A percentile compares a stretch with the other conserved stretches of the same genome.
Evolutionary conservation across 2,113 vertebrate genomes (phyloP).

Genomic region (Mustelus asterias): DNA sequence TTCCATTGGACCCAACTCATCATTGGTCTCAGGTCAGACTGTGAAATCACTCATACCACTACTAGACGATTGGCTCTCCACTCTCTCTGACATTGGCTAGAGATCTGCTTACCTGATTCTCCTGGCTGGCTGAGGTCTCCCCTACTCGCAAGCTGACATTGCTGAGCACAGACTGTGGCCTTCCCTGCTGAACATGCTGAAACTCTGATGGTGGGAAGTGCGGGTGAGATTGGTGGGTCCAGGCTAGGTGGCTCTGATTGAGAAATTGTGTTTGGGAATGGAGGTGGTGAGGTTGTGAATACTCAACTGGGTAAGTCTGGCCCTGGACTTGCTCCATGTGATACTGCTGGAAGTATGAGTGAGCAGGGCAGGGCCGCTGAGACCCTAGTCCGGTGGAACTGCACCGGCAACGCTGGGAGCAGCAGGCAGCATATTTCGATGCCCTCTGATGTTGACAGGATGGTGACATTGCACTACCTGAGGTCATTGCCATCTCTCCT

Average conservation of each 20-base stretch:
- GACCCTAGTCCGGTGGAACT: conserved; percentile 9
- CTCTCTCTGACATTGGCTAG: neutral
- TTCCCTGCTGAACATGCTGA: neutral
- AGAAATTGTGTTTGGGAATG: conserved; percentile 26
- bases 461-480: too few relatives aligned
- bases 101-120: neutral
- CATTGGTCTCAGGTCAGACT: too few relatives aligned
- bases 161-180: neutral
- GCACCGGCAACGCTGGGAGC: conserved; percentile 14
- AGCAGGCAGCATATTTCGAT: conserved; percentile 14
- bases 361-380: neutral
- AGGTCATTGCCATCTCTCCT: neutral
- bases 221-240: neutral
- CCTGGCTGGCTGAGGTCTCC: neutral
- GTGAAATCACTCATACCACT: neutral
- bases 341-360: conserved; percentile 17
- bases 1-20: too few relatives aligned
- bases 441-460: conserved; percentile 19
- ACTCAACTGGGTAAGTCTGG: neutral
- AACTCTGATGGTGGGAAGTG: neutral
- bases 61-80: neutral
- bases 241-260: conserved; percentile 15
- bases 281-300: conserved; percentile 26
- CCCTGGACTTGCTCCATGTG: neutral
- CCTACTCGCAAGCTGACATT: neutral